Percentiles rank a stretch among this genome's conserved stretches.
Conservation (phyloP, 2,888 invertebrate genomes). For the Cantharis flavilabris region DNA sequence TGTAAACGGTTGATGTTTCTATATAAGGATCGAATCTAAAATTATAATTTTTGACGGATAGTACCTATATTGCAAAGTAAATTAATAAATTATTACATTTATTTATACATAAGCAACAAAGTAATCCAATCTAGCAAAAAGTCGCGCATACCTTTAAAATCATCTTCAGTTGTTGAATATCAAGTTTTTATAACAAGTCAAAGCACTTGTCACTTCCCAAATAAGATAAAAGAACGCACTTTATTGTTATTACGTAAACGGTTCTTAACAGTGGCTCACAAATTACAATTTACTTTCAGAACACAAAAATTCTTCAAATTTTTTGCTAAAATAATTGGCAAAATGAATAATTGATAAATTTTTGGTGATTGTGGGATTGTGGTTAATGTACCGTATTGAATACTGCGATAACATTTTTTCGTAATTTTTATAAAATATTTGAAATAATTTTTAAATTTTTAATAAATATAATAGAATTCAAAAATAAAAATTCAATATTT, state of each 20-base stretch:
- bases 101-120: not conserved
- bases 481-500: too few species aligned
- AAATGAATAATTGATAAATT: not conserved
- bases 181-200: conserved; percentile 9
- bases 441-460: too few species aligned
- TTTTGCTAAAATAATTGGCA: not conserved
- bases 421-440: not conserved
- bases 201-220: conserved; percentile 17
- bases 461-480: too few species aligned
- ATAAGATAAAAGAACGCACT: conserved; percentile 16
- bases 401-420: not conserved
- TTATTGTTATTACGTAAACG: conserved; percentile 6
- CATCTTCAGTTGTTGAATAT: conserved; percentile 12
- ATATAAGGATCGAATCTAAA: not conserved
- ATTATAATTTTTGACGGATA: not conserved
- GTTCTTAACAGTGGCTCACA: conserved; percentile 2
- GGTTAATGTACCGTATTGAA: not conserved
- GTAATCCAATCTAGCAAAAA: not conserved
- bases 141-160: conserved; percentile 13
- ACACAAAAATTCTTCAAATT: not conserved
- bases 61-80: not conserved
- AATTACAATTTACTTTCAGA: not conserved
- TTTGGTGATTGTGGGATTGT: not conserved
- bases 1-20: not conserved
- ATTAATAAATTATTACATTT: not conserved